Evolutionary conservation across 2,888 invertebrate species (phyloP).

Genomic region (Capitulum mitella): DNA sequence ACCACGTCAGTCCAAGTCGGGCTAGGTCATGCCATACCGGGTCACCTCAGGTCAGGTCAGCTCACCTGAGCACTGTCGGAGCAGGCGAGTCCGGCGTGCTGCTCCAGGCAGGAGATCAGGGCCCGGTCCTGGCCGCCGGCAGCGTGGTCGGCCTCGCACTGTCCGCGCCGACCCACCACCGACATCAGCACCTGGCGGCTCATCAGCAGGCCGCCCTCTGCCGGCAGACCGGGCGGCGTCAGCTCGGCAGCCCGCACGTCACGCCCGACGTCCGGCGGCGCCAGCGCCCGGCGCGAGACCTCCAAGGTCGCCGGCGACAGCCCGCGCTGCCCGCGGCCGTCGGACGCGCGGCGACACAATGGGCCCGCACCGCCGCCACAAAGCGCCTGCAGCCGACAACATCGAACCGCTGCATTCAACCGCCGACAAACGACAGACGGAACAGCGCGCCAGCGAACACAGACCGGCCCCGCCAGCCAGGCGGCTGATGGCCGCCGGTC

Average conservation of each 20-base stretch:
- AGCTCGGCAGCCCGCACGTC: neutral
- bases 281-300: neutral
- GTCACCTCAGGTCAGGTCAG: too few relatives aligned
- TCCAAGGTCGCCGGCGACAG: too few relatives aligned
- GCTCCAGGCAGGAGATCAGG: neutral
- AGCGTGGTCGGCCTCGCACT: neutral
- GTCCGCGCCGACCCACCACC: neutral
- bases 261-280: neutral
- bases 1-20: neutral
- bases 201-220: constrained; percentile 4
- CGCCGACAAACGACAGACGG: too few relatives aligned
- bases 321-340: too few relatives aligned
- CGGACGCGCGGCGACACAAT: too few relatives aligned
- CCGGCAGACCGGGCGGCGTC: neutral
- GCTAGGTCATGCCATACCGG: too few relatives aligned
- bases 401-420: too few relatives aligned
- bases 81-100: neutral
- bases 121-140: neutral
- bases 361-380: too few relatives aligned
- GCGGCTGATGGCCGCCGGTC: too few relatives aligned
- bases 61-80: neutral
- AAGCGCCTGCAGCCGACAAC: too few relatives aligned
- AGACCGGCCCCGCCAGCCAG: too few relatives aligned
- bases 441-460: too few relatives aligned
- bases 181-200: constrained; percentile 3